phyloP scores from a whole-genome alignment of 2,888 invertebrate species.

The Trissonchulus latispiculum region DNA sequence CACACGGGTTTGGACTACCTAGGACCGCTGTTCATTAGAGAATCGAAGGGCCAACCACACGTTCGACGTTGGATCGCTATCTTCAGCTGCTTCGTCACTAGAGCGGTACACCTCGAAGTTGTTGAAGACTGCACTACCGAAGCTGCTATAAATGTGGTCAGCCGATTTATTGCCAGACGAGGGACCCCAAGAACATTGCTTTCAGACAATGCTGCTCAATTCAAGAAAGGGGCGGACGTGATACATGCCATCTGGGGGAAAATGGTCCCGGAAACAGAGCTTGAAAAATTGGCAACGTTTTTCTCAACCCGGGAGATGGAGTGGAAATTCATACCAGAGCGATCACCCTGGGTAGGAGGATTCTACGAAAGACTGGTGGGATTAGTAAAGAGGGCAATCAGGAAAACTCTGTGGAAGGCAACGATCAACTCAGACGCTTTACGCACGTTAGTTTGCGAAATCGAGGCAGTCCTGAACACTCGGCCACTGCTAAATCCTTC shows the following conservation, averaged over 20 bases:
- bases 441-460: background rate
- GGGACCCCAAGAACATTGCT: constrained; percentile 40
- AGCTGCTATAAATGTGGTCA: constrained; percentile 37
- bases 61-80: constrained; percentile 45
- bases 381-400: too few species aligned
- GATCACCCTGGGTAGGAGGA: constrained; percentile 6
- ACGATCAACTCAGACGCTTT: too few species aligned
- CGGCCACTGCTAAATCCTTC: constrained; percentile 4
- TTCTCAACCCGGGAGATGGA: background rate
- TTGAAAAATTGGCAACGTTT: background rate
- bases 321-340: constrained; percentile 8
- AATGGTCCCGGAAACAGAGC: background rate
- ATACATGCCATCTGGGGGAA: background rate
- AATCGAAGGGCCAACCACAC: too few species aligned
- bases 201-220: constrained; percentile 46
- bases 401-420: too few species aligned
- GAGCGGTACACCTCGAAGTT: constrained; percentile 46
- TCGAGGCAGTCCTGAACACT: background rate
- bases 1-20: background rate
- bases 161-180: constrained; percentile 40
- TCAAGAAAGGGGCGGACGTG: constrained; percentile 33
- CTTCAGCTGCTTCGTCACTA: constrained; percentile 45
- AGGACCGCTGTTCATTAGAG: too few species aligned
- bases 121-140: constrained; percentile 35
- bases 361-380: constrained; percentile 6